phyloP scores from a whole-genome alignment of 2,113 vertebrate species.

The Seriola dumerili region DNA sequence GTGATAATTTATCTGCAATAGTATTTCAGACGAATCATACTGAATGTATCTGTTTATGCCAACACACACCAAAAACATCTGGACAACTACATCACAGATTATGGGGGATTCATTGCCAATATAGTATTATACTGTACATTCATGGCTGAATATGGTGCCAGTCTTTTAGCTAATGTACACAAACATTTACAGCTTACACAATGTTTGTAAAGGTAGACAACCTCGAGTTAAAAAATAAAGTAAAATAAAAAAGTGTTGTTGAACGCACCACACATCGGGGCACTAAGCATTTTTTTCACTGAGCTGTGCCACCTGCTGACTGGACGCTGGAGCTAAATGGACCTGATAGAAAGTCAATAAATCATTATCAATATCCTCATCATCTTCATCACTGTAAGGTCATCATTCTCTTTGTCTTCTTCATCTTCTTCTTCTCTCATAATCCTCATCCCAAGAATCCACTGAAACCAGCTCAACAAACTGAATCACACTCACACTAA shows the following conservation, averaged over 20 bases:
- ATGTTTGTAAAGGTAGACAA: constrained; percentile 43
- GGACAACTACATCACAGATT: constrained; percentile 67
- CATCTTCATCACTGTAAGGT: constrained; percentile 23
- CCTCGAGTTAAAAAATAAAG: constrained; percentile 48
- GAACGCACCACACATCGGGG: constrained; percentile 49
- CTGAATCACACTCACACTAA: constrained; percentile 51
- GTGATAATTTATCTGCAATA: constrained; percentile 17
- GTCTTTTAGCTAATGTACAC: constrained; percentile 68
- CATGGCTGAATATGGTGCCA: constrained; percentile 72
- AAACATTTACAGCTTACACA: constrained; percentile 73
- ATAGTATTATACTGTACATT: constrained; percentile 71
- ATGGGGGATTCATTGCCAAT: constrained; percentile 47
- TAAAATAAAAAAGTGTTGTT: constrained; percentile 32
- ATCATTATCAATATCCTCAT: constrained; percentile 24
- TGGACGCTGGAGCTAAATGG: constrained; percentile 43
- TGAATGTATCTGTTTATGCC: constrained; percentile 36
- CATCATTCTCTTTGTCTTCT: background rate
- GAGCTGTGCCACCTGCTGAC: constrained; percentile 38
- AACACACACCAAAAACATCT: constrained; percentile 61
- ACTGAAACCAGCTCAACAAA: constrained; percentile 69
- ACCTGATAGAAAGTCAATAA: constrained; percentile 40
- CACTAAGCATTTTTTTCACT: constrained; percentile 34
- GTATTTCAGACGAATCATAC: constrained; percentile 33
- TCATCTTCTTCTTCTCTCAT: background rate
- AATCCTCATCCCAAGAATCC: constrained; percentile 36